These are phyloP conservation scores for Pristionchus japonicus DNA, from an alignment of 2,888 invertebrate genomes.

Conservation along the genomic window DNA sequence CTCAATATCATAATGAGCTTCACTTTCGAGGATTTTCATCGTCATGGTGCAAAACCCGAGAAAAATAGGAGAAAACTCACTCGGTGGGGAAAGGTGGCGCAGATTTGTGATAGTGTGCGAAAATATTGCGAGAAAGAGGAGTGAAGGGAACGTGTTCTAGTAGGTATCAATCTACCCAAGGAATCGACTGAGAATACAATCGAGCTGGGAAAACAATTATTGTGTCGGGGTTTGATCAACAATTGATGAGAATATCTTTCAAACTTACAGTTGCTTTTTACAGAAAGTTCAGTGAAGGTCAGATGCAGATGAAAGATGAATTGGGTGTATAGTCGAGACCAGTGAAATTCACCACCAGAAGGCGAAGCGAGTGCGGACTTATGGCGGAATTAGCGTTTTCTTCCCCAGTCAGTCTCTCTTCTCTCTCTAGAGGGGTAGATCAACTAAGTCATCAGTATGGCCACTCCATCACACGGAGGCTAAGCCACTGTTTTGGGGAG, in stretches of 20 bases:
- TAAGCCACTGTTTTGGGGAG: neutral
- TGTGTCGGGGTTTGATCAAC: neutral
- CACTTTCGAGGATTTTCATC: neutral
- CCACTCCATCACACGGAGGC: slow-evolving; percentile 25
- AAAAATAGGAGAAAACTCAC: neutral
- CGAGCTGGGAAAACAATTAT: neutral
- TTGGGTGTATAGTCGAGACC: neutral
- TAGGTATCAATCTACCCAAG: neutral
- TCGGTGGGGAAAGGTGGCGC: neutral
- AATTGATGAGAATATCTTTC: neutral
- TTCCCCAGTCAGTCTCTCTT: neutral
- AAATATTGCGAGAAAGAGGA: neutral
- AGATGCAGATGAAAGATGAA: neutral
- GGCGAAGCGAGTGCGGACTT: neutral
- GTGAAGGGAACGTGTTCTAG: neutral
- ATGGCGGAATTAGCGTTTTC: slow-evolving; percentile 33
- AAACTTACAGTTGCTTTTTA: neutral
- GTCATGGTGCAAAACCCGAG: neutral
- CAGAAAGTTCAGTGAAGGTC: neutral
- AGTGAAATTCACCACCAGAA: neutral
- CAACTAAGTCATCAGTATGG: slow-evolving; percentile 36
- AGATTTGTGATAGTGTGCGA: slow-evolving; percentile 13
- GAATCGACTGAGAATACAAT: neutral
- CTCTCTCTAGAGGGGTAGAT: neutral
- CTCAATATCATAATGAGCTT: neutral